phyloP scores from a whole-genome alignment of 2,888 invertebrate species.

The Dione vanillae region DNA sequence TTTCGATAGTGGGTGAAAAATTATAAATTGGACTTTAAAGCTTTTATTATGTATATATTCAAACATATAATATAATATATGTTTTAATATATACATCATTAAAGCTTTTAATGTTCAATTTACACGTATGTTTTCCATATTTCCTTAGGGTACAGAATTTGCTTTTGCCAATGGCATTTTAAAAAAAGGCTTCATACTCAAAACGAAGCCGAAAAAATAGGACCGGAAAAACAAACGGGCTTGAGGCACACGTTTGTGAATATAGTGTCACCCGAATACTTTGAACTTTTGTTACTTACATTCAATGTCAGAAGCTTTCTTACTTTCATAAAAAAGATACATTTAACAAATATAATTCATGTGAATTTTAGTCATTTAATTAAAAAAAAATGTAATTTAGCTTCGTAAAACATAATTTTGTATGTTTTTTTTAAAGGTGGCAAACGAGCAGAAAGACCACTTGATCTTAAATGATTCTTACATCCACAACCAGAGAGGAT shows the following conservation, averaged over 20 bases:
- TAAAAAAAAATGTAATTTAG: no score
- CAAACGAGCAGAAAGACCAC: no score
- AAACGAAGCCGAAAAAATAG: constrained; percentile 18
- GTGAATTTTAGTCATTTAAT: not conserved
- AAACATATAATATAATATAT: no score
- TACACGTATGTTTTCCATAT: not conserved
- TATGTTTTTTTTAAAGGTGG: no score
- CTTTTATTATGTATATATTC: no score
- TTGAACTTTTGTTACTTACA: not conserved
- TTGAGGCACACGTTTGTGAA: constrained; percentile 7
- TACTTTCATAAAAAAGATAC: not conserved
- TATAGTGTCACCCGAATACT: constrained; percentile 5
- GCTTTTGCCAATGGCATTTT: constrained; percentile 21
- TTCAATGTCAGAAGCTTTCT: constrained; percentile 8
- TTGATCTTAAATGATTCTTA: no score
- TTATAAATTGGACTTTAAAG: no score
- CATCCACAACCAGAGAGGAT: no score
- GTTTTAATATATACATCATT: not conserved
- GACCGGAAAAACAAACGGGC: constrained; percentile 16
- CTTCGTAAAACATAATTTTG: no score
- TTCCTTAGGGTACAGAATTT: constrained; percentile 2
- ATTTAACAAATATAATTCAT: not conserved
- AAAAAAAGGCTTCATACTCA: constrained; percentile 18
- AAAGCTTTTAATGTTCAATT: not conserved
- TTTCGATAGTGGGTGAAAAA: not conserved